Conservation (phyloP, 1,140 invertebrate genomes). For the Drosophila tsacasi region DNA sequence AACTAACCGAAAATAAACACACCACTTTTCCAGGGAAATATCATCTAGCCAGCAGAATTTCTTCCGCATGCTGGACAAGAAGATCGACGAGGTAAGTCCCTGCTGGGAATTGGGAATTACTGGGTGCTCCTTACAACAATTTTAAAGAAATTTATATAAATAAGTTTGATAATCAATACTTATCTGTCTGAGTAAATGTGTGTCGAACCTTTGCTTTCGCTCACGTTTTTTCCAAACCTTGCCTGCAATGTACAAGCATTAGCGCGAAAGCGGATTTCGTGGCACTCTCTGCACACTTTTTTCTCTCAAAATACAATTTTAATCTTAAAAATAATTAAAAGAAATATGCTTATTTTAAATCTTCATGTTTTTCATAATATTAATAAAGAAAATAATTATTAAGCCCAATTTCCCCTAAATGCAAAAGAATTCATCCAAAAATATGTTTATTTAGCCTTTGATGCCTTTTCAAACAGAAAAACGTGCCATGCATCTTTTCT, state of each 20-base stretch:
- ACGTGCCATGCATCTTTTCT: conserved; percentile 4
- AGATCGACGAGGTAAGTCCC: conserved; percentile 93
- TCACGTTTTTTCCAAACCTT: no score
- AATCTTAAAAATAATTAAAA: not conserved
- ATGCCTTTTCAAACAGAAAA: conserved; percentile 14
- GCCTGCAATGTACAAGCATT: no score
- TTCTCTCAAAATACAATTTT: no score
- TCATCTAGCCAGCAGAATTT: conserved; percentile 95
- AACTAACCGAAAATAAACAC: conserved; percentile 28
- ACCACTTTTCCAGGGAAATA: conserved; percentile 90
- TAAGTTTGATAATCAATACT: not conserved
- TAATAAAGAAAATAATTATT: no score
- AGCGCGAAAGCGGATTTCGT: no score
- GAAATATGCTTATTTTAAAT: no score
- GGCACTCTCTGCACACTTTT: no score
- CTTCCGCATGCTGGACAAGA: conserved; percentile 96
- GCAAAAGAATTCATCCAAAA: not conserved
- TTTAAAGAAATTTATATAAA: not conserved
- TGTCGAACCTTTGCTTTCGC: no score
- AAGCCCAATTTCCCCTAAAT: no score
- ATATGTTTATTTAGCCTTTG: conserved; percentile 16
- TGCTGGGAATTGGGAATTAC: not conserved
- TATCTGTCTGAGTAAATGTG: no score
- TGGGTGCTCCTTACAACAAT: not conserved
- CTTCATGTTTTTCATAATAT: no score